Base-by-base conservation (phyloP, 1,140 invertebrate genomes). In the Catajapyx aquilonaris region DNA sequence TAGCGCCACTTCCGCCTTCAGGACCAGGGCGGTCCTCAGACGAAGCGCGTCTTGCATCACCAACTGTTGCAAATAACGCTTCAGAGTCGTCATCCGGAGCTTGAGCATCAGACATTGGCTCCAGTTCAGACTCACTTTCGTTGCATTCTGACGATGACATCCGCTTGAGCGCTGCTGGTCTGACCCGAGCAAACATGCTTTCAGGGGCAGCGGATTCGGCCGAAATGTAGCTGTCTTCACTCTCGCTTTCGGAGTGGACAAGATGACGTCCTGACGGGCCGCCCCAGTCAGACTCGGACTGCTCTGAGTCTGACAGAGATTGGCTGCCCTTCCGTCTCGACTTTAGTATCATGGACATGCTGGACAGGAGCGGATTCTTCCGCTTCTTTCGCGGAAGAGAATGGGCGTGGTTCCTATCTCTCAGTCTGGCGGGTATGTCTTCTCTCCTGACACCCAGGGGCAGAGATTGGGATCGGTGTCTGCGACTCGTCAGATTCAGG, bases 401-500 rank as follows among this genome's bases (percentile, higher is more conserved):
- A 13, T 35, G 38, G 15, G 4, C 23, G 17, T 13, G 38, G 28
- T 3, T 19, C 18, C 19, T 15, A 17, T 34, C 33, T 11, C 19
- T 30, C 5, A 21, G n/a, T 55, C 57, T 25, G 66, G 63, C 18
- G n/a, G 19, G 20, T 2, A 66, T 46, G 47, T 69, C 65, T 44
- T 70, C 61, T 35, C 61, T 59, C 40, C 71, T 63, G n/a, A 72
- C 68, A 33, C 69, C 69, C 13, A 71, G 62, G 1, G 81, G 79
- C 41, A 86, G 60, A 0, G 80, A 84, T 48, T 81, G 72, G 19
- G 80, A 85, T 46, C 81, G 62, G 54, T 74, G 69, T 41, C 79
- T 62, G 54, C 76, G 81, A 13, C 45, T 45, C 5, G 69, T 65
- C 31, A 85, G 55, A 55, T 81, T 76, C 41, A 85, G 60, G 51